Evolutionary conservation across 2,797 vertebrate genomes (phyloP), one percentile per base, ranked within the genome.

Genomic region (Parauchenoglanis punctatus): DNA sequence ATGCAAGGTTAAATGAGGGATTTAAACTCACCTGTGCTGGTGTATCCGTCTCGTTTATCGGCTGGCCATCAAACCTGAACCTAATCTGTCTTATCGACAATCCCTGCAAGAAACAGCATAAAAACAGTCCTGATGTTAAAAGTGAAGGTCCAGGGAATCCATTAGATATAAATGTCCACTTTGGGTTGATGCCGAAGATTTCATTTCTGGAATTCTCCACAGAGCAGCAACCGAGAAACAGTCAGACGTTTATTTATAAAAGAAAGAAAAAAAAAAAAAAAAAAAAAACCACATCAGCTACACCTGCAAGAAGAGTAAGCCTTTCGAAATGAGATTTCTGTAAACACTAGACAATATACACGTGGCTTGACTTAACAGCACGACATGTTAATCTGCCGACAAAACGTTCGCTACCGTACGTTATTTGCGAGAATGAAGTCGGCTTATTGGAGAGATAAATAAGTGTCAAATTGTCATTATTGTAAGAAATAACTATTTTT

Each of bases 11-110:
- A 18, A 10, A 59, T 1, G 20, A 67, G 4, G 17, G 40, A 10
- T 49, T 12, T 15, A 7, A 2, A 59, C 92, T 68, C 95, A 99
- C 98, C 97, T 99, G 97, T 92, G 98, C 97, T 46, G 98, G 98
- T 84, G 98, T 99, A 92, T 99, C 97, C 18, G 96, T 95, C 94
- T 98, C 98, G 61, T 97, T 98, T 91, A 99, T 97, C 0, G 97
- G 97, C 83, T 98, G 98, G 59, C 98, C 98, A 84, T 99, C 98
- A 91, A 99, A 99, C 95, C 97, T 95, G 96, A 99, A 99, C 91
- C 96, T 95, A 93, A 99, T 98, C 95, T 98, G 97, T 93, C 96
- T 97, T 97, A 98, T 96, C 77, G 97, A 97, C 93, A 99, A 96
- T 90, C 98, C 97, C 98, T 99, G 93, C 4, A 86, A 87, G 25